Conservation (phyloP, 2,888 invertebrate species). For the Agrotis exclamationis region DNA sequence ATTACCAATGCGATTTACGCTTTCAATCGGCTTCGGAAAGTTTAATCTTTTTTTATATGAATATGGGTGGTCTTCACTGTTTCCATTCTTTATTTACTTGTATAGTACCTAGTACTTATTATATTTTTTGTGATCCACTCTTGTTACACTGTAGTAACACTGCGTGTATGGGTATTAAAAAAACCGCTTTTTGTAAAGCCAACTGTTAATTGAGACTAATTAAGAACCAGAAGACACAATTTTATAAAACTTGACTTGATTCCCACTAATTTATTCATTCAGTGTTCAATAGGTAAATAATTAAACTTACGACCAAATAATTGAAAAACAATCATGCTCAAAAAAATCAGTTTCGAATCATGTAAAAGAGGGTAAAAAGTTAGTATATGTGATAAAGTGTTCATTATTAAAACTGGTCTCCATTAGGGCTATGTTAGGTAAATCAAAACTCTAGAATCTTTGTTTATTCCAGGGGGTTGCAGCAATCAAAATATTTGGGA, state of each 20-base stretch:
- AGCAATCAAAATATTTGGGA: conserved; percentile 30
- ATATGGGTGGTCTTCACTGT: conserved; percentile 8
- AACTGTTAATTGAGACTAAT: conserved; percentile 12
- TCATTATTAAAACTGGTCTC: conserved; percentile 11
- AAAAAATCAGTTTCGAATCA: conserved; percentile 6
- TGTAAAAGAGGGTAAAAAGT: conserved; percentile 5
- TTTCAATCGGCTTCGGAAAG: background rate
- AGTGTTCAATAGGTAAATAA: conserved; percentile 34
- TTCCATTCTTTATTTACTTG: conserved; percentile 3
- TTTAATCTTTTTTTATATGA: background rate
- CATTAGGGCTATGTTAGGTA: background rate
- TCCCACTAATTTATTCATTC: conserved; percentile 11
- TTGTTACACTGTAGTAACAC: conserved; percentile 46
- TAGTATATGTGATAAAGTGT: conserved; percentile 16
- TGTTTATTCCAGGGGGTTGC: background rate
- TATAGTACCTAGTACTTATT: conserved; percentile 2
- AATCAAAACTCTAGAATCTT: background rate
- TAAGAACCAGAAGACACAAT: background rate
- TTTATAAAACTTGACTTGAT: background rate
- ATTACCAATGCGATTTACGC: no score
- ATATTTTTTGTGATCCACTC: conserved; percentile 20
- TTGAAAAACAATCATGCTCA: background rate
- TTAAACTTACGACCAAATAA: conserved; percentile 13
- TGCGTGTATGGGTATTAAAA: background rate
- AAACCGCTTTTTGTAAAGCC: background rate